Base-by-base conservation (phyloP, 2,797 vertebrate genomes). In the Rousettus madagascariensis region DNA sequence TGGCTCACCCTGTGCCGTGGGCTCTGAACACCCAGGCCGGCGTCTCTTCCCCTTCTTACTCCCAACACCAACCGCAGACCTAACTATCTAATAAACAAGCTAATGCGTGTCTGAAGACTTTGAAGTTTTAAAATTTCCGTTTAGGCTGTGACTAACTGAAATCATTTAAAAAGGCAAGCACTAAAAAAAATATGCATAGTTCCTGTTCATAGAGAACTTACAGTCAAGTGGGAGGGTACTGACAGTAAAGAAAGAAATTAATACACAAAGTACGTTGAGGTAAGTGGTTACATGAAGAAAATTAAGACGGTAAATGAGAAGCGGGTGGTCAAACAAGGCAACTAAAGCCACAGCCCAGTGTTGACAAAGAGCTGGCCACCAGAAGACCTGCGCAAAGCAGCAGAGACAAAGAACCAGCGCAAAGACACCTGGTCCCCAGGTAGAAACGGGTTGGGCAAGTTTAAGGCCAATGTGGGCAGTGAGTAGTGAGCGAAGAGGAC, bases 371-470 rank as follows among this genome's bases (percentile, higher is more conserved):
- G 30, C 43, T 16, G 33, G 43, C 41, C 51, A 24, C 5, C 26
- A 3, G 15, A 90, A 53, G 53, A 30, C n/a, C 11, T 10, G 51
- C 20, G 9, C 9, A 2, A 77, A 43, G 24, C 43, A 30, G 6
- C 0, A 10, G 46, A 41, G 26, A 28, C 72, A 41, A 41, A 68
- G 53, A 15, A 6, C 16, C 12, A 63, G 36, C 0, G 19, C 33
- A 11, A n/a, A 26, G 53, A 30, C 10, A 28, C 43, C 8, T 9
- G 2, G 0, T 4, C 24, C 20, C 12, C 7, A 3, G 24, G 33
- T 33, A 63, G 78, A 65, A 55, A 36, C 30, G 55, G 15, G 30
- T 6, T 10, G 49, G 63, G 57, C 46, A 43, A 59, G n/a, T 71
- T 66, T n/a, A 26, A 7, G 41, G 41, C 57, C 89, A 61, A 5